These are phyloP conservation scores for Australoheros facetus DNA, from an alignment of 2,797 vertebrate species.

Conservation along the genomic window DNA sequence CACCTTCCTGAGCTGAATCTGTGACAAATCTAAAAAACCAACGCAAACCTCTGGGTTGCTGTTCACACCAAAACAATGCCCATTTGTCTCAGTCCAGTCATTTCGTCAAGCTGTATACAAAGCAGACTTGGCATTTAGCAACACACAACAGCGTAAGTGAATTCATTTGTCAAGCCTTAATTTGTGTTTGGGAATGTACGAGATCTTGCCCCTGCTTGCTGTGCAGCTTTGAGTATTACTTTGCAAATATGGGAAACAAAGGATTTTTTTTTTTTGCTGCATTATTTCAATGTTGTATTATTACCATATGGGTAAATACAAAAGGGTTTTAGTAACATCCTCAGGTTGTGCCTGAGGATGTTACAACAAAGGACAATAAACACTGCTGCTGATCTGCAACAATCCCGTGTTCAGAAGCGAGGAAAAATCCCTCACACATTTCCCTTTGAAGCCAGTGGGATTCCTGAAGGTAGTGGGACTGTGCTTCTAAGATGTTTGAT, in stretches of 20 bases:
- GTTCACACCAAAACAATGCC: slow-evolving; percentile 48
- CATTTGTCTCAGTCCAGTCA: slow-evolving; percentile 28
- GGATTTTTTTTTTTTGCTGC: slow-evolving; percentile 60
- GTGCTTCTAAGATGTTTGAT: slow-evolving; percentile 76
- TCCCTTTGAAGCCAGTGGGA: slow-evolving; percentile 71
- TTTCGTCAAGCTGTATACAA: slow-evolving; percentile 36
- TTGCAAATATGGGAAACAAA: slow-evolving; percentile 58
- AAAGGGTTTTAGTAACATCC: slow-evolving; percentile 39
- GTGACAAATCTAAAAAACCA: slow-evolving; percentile 10
- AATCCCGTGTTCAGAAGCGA: slow-evolving; percentile 50
- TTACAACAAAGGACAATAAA: slow-evolving; percentile 65
- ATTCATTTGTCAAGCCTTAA: slow-evolving; percentile 69
- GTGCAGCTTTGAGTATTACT: slow-evolving; percentile 53
- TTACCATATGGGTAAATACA: slow-evolving; percentile 29
- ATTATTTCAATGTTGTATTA: slow-evolving; percentile 41
- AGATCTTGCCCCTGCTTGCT: slow-evolving; percentile 65
- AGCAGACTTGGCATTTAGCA: slow-evolving; percentile 50
- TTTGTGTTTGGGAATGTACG: slow-evolving; percentile 72
- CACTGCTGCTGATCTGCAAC: slow-evolving; percentile 51
- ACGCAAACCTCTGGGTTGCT: slow-evolving; percentile 12
- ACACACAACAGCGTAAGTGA: slow-evolving; percentile 45
- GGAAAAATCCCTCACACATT: slow-evolving; percentile 51
- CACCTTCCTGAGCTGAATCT: slow-evolving; percentile 18
- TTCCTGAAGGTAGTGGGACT: slow-evolving; percentile 63
- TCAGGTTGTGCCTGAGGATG: slow-evolving; percentile 48